Base-by-base conservation (phyloP, 2,797 vertebrate species). In the Lates japonicus region DNA sequence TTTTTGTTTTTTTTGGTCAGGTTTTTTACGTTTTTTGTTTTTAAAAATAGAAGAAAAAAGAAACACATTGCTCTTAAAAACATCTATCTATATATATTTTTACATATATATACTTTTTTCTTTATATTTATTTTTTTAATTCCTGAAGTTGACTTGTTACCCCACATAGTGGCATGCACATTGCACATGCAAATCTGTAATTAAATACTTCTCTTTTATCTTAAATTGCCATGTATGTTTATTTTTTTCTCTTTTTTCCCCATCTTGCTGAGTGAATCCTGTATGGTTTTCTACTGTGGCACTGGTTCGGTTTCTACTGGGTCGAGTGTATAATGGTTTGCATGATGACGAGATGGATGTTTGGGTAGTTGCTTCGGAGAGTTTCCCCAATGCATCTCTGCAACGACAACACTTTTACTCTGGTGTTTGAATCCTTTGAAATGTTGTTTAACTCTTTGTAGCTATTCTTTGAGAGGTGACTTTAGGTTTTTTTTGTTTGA, bases 171-270 rank as follows among this genome's bases (percentile, higher is more conserved):
- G 91, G 93, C 96, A 96, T 96, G 96, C 96, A 96, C 96, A 92
- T 95, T 87, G 95, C 95, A 96, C 96, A 96, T 96, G 96, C 96
- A 96, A 94, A 95, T 96, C 95, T 94, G 94, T 95, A 93, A 94
- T 94, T 95, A 96, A 94, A 95, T 94, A 94, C 94, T 91, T 95
- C 86, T 95, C 88, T 93, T 94, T 91, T 89, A 90, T 91, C 86
- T 92, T 93, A 92, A 93, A 88, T 94, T 90, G 89, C 88, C 90
- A 89, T 94, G 81, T 92, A 92, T 85, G 78, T 77, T 91, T 83
- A 60, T 70, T 79, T 89, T 83, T 89, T 80, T 72, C 42, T 76
- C n/a, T 83, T 85, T 83, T 81, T 83, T 75, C 84, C 87, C 81
- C 70, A 80, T 81, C 85, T 91, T 92, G 91, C 90, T 92, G 83